Evolutionary conservation across 2,797 vertebrate species (phyloP).

Genomic region (Poecilia gillii): DNA sequence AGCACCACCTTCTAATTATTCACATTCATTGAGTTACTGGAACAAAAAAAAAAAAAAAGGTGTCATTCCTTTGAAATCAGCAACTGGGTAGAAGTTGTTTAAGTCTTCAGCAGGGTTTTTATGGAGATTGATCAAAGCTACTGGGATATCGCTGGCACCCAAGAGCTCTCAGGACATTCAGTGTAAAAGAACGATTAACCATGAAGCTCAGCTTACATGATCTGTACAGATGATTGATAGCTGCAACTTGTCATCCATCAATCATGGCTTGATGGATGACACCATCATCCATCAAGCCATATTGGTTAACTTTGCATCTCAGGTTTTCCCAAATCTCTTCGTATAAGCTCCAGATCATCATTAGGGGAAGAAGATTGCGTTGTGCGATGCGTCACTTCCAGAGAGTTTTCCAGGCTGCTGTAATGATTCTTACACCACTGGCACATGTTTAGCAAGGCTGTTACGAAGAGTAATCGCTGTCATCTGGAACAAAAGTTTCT

Average conservation of each 20-base stretch:
- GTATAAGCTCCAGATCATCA: not conserved
- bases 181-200: not conserved
- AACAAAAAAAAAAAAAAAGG: not conserved
- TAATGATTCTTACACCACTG: not conserved
- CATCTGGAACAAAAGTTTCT: conserved; percentile 1
- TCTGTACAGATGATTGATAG: not conserved
- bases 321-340: not conserved
- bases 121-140: not conserved
- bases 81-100: not conserved
- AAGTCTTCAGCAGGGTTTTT: not conserved
- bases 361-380: not conserved
- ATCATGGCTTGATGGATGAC: not conserved
- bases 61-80: not conserved
- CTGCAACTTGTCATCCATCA: not conserved
- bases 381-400: not conserved
- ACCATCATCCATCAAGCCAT: not conserved
- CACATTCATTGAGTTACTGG: too few species aligned
- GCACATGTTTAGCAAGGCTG: not conserved
- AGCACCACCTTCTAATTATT: too few species aligned
- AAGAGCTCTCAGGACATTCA: not conserved
- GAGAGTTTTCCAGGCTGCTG: not conserved
- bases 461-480: conserved; percentile 12
- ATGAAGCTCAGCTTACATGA: not conserved
- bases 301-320: not conserved
- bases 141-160: not conserved